Percentiles rank a stretch among this genome's conserved stretches.
Conservation (phyloP, 92 coral and sea anemone genomes). For the Epizoanthus stellaris region DNA sequence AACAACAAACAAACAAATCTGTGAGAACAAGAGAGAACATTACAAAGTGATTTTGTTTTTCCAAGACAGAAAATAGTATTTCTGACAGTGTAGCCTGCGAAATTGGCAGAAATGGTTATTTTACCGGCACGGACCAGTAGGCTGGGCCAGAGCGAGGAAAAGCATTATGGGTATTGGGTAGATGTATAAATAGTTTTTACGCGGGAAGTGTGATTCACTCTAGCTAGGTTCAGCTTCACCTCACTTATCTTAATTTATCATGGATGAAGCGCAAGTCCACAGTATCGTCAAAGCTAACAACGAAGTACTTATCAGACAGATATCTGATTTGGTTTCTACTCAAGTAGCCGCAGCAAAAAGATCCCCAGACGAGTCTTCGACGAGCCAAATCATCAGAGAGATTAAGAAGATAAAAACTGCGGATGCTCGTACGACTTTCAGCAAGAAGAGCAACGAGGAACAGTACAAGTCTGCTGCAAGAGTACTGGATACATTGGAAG, state of each 20-base stretch:
- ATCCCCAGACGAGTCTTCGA: background rate
- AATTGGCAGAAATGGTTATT: no score
- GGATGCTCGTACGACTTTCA: background rate
- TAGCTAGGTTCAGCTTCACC: no score
- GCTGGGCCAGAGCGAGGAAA: no score
- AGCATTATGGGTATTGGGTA: no score
- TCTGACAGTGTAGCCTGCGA: no score
- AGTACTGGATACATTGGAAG: constrained; percentile 35
- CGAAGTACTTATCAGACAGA: constrained; percentile 1
- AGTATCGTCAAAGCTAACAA: background rate
- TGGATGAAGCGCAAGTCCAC: constrained; percentile 14
- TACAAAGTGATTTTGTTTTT: no score
- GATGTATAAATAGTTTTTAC: no score
- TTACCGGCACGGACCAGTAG: no score
- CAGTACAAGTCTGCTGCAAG: constrained; percentile 13
- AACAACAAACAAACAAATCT: no score
- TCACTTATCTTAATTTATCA: background rate
- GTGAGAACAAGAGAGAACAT: no score
- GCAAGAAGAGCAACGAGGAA: constrained; percentile 21
- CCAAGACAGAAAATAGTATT: no score
- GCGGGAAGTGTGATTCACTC: no score
- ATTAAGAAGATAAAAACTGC: constrained; percentile 5
- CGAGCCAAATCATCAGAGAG: background rate
- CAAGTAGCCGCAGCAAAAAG: constrained; percentile 1
- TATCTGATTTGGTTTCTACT: background rate